A percentile compares a stretch with the other conserved stretches of the same genome.
These are phyloP conservation scores for Drosophila mayaguana DNA, from an alignment of 2,888 invertebrate species.

Conservation along the genomic window DNA sequence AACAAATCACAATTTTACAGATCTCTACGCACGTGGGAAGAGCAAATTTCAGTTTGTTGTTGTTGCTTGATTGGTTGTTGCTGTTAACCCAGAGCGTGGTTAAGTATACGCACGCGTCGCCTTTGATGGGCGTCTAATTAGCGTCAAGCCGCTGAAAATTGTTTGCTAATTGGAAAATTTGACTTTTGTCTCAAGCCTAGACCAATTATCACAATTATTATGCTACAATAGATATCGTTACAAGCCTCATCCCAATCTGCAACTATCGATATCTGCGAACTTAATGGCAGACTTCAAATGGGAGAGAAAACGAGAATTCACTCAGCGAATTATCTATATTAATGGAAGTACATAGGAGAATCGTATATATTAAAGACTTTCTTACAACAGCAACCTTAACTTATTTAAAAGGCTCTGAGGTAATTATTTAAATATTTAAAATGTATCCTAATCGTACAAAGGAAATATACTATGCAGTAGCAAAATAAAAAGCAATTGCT, in stretches of 20 bases:
- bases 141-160: constrained; percentile 55
- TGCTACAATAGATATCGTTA: not conserved
- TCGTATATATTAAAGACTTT: not conserved
- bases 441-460: not conserved
- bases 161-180: constrained; percentile 58
- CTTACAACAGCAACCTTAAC: not conserved
- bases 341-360: not conserved
- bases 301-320: not conserved
- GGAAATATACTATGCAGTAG: constrained; percentile 21
- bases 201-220: constrained; percentile 2
- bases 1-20: not conserved
- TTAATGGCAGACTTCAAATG: not conserved
- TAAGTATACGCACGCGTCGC: constrained; percentile 52
- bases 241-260: not conserved
- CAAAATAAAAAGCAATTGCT: constrained; percentile 23
- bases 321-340: not conserved
- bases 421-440: not conserved
- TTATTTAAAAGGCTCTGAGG: not conserved
- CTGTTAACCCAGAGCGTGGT: constrained; percentile 22
- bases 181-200: not conserved
- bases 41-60: too few species aligned
- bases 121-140: constrained; percentile 73
- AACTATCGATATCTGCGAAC: not conserved
- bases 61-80: too few species aligned
- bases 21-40: too few species aligned